These are phyloP conservation scores for Brachyptera putata DNA, from an alignment of 2,888 invertebrate genomes.

Conservation along the genomic window DNA sequence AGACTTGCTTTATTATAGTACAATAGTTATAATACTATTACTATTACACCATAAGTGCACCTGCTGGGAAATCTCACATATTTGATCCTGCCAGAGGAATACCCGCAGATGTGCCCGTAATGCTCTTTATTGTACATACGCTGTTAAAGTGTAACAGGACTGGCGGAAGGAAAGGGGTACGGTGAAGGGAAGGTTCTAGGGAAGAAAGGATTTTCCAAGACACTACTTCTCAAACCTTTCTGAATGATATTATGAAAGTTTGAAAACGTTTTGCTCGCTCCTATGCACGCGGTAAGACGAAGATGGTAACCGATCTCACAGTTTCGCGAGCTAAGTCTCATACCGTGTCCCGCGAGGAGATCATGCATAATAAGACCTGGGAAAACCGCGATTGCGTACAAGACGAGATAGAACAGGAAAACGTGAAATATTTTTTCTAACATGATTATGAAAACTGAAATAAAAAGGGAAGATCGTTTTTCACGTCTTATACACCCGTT, in stretches of 20 bases:
- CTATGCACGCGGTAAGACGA: slow-evolving; percentile 15
- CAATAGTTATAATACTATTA: too few species aligned
- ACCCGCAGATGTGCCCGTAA: not conserved
- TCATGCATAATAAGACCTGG: slow-evolving; percentile 24
- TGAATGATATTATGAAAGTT: slow-evolving; percentile 30
- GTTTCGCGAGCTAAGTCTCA: slow-evolving; percentile 27
- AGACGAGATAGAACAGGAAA: too few species aligned
- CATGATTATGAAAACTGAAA: not conserved
- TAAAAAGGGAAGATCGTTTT: not conserved
- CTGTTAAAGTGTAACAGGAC: not conserved
- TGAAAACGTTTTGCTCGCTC: slow-evolving; percentile 17
- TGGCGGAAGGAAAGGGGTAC: slow-evolving; percentile 12
- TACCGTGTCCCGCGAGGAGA: slow-evolving; percentile 18
- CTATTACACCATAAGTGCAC: too few species aligned
- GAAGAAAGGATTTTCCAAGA: slow-evolving; percentile 23
- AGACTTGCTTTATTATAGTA: too few species aligned
- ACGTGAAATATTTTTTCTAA: not conserved
- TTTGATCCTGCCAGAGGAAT: not conserved
- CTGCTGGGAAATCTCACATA: not conserved
- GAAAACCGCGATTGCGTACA: too few species aligned
- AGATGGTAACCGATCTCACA: slow-evolving; percentile 30
- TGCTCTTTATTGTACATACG: not conserved
- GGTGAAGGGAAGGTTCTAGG: not conserved
- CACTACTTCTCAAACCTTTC: slow-evolving; percentile 28
- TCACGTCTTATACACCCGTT: too few species aligned